Evolutionary conservation across 2,888 invertebrate genomes (phyloP).

Genomic region (Bhutanitis thaidina): DNA sequence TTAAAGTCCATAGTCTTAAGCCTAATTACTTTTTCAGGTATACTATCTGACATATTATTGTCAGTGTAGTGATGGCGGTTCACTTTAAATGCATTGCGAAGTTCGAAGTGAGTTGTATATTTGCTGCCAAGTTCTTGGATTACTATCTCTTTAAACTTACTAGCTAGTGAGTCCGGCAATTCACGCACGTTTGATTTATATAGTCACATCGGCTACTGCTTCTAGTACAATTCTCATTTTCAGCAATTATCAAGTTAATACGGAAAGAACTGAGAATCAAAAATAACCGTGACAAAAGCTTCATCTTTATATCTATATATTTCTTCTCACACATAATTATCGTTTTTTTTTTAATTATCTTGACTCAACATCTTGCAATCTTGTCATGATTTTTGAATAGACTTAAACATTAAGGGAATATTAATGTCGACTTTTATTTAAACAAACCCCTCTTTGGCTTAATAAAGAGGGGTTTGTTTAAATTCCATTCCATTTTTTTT

Average conservation of each 20-base stretch:
- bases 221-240: constrained; percentile 61
- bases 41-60: constrained; percentile 49
- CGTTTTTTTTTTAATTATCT: not conserved
- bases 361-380: not conserved
- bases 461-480: too few species aligned
- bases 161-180: constrained; percentile 54
- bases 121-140: constrained; percentile 67
- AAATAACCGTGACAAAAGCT: constrained; percentile 57
- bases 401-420: constrained; percentile 4
- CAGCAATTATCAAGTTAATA: constrained; percentile 42
- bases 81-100: constrained; percentile 60
- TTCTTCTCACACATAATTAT: constrained; percentile 28
- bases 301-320: constrained; percentile 47
- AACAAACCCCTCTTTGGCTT: too few species aligned
- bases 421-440: too few species aligned
- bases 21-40: constrained; percentile 62
- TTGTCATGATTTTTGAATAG: not conserved
- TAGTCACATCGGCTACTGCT: constrained; percentile 58
- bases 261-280: constrained; percentile 46
- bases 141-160: constrained; percentile 60
- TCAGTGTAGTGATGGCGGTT: constrained; percentile 55
- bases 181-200: constrained; percentile 56
- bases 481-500: too few species aligned
- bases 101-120: constrained; percentile 61
- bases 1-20: too few species aligned